Base-by-base conservation (phyloP, 2,113 vertebrate genomes). In the Trematomus loennbergii region DNA sequence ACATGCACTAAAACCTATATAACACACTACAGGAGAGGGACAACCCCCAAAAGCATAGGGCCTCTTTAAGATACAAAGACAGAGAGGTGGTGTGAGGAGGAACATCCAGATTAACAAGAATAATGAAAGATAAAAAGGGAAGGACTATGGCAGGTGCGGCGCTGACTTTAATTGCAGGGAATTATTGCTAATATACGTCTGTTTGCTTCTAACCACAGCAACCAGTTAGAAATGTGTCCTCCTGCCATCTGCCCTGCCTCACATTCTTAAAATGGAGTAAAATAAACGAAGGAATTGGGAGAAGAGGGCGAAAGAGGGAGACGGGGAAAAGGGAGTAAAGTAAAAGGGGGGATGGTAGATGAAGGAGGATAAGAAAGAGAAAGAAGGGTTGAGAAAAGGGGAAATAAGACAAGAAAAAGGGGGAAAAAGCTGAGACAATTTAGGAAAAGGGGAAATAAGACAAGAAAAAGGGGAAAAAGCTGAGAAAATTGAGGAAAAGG, bases 141-240 rank as follows among this genome's bases (percentile, higher is more conserved):
- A 50, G 9, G 46, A 50, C 10, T 17, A 1, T 3, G 46, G 29
- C 63, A 18, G 22, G 22, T 49, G 63, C 29, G 22, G 15, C 9
- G 46, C 46, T 33, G 63, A 29, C 63, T 18, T 66, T 50, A 66
- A 52, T 52, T 66, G 48, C 46, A 50, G 25, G 29, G 65, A 11
- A 53, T 67, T 53, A 5, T 67, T 25, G 48, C 48, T 52, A 50
- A 66, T 50, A 50, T 33, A 29, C 8, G 20, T 17, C 43, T 17
- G 45, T 64, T 61, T 61, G 58, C 40, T 46, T 64, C 7, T 12
- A 46, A 16, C 62, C 60, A 20, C 10, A 5, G 60, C 43, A 40
- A 10, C n/a, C n/a, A 13, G 54, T 22, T 55, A 25, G 54, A 55
- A 22, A 20, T 17, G 18, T 53, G 16, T 52, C 33, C 33, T 36